Conservation (phyloP, 2,888 invertebrate species). For the Hypomecis atomaria region DNA sequence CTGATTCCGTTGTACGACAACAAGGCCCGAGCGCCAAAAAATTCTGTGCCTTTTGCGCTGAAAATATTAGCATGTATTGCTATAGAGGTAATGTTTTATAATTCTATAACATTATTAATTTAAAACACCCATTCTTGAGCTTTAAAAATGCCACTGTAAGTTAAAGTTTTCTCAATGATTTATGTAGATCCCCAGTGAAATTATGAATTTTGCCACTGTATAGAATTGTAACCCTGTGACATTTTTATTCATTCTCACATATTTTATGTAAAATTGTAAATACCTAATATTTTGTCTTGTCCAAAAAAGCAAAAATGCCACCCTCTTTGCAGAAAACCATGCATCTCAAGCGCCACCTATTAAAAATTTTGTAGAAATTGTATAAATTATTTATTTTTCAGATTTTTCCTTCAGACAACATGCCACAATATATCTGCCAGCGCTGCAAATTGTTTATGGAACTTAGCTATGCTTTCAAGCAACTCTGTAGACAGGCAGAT, state of each 20-base stretch:
- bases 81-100: conserved; percentile 86
- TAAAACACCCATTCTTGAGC: conserved; percentile 15
- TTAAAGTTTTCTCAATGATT: too few species aligned
- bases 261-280: too few species aligned
- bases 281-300: too few species aligned
- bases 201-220: too few species aligned
- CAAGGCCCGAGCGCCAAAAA: conserved; percentile 75
- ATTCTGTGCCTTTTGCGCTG: conserved; percentile 87
- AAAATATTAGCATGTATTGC: conserved; percentile 92
- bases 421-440: conserved; percentile 89
- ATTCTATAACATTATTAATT: not conserved
- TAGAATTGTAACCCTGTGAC: too few species aligned
- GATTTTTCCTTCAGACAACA: conserved; percentile 88
- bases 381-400: conserved; percentile 49
- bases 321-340: not conserved
- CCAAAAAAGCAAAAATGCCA: not conserved
- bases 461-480: conserved; percentile 89
- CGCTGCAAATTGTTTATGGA: conserved; percentile 88
- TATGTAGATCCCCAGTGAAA: too few species aligned
- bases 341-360: conserved; percentile 48
- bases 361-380: too few species aligned
- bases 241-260: too few species aligned
- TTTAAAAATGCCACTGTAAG: not conserved
- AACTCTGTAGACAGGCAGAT: conserved; percentile 90
- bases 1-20: conserved; percentile 88